Percentiles rank a stretch among this genome's conserved stretches.
These are phyloP conservation scores for Bolinopsis microptera DNA, from an alignment of 37 sponge, comb jelly and placozoan genomes.

Conservation along the genomic window DNA sequence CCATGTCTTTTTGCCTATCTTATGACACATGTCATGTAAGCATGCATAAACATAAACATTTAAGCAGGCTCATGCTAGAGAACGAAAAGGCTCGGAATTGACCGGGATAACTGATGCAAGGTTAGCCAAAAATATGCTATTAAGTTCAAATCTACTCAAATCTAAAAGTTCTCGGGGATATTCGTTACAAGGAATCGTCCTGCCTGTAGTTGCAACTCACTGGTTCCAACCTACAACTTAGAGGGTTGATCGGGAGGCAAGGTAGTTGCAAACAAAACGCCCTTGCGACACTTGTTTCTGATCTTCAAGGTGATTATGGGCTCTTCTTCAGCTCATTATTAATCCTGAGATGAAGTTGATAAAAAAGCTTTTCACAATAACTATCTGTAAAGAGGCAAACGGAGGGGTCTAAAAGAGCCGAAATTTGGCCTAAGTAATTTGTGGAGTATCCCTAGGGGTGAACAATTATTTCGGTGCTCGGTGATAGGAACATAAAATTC, in stretches of 20 bases:
- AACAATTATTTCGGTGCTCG: too few species aligned
- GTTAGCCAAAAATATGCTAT: neutral
- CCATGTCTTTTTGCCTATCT: neutral
- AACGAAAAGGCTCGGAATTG: neutral
- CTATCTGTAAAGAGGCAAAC: too few species aligned
- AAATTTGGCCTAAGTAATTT: too few species aligned
- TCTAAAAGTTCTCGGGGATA: neutral
- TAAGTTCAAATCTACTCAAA: neutral
- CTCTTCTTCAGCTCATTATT: conserved; percentile 66
- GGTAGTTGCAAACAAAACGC: neutral
- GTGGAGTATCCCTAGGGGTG: too few species aligned
- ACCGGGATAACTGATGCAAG: neutral
- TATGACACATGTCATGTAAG: neutral
- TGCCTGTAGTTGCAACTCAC: too few species aligned
- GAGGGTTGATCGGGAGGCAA: too few species aligned
- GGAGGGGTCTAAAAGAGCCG: too few species aligned
- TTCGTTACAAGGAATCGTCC: neutral
- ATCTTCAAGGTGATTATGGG: conserved; percentile 62
- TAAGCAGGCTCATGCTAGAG: neutral
- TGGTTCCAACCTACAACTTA: too few species aligned
- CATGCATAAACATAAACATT: neutral
- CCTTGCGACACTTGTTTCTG: neutral
- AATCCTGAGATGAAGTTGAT: conserved; percentile 37
- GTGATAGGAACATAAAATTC: too few species aligned
- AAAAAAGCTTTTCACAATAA: too few species aligned